Conservation (phyloP, 2,888 invertebrate species). For the Pheosia tremula region DNA sequence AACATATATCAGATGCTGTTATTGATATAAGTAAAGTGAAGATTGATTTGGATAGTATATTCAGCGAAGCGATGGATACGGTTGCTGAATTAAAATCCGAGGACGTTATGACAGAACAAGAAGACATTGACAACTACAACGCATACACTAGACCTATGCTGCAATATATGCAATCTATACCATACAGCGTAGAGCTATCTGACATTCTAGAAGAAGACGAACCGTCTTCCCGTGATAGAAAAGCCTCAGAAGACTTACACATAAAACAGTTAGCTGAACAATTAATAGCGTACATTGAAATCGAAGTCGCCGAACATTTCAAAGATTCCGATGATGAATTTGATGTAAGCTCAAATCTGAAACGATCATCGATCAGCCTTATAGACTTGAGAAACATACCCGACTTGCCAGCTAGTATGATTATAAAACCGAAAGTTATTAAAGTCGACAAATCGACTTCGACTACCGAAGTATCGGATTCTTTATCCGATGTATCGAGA, state of each 20-base stretch:
- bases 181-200: slow-evolving; percentile 73
- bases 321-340: slow-evolving; percentile 61
- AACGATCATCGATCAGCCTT: slow-evolving; percentile 69
- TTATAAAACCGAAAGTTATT: slow-evolving; percentile 69
- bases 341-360: slow-evolving; percentile 60
- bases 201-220: slow-evolving; percentile 80
- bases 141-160: slow-evolving; percentile 70
- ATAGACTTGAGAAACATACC: slow-evolving; percentile 76
- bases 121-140: slow-evolving; percentile 72
- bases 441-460: slow-evolving; percentile 76
- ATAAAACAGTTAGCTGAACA: slow-evolving; percentile 64
- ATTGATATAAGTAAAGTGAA: slow-evolving; percentile 73
- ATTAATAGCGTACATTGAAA: slow-evolving; percentile 65
- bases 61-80: slow-evolving; percentile 62
- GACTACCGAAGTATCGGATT: slow-evolving; percentile 73
- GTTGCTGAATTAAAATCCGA: slow-evolving; percentile 57
- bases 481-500: slow-evolving; percentile 64
- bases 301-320: slow-evolving; percentile 58
- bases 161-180: slow-evolving; percentile 59
- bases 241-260: slow-evolving; percentile 54
- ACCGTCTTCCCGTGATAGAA: slow-evolving; percentile 62
- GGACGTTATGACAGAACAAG: slow-evolving; percentile 74
- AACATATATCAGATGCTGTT: slow-evolving; percentile 74
- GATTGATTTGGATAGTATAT: slow-evolving; percentile 71
- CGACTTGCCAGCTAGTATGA: slow-evolving; percentile 74